Evolutionary conservation across 2,797 vertebrate species (phyloP).

Genomic region (Australoheros facetus): DNA sequence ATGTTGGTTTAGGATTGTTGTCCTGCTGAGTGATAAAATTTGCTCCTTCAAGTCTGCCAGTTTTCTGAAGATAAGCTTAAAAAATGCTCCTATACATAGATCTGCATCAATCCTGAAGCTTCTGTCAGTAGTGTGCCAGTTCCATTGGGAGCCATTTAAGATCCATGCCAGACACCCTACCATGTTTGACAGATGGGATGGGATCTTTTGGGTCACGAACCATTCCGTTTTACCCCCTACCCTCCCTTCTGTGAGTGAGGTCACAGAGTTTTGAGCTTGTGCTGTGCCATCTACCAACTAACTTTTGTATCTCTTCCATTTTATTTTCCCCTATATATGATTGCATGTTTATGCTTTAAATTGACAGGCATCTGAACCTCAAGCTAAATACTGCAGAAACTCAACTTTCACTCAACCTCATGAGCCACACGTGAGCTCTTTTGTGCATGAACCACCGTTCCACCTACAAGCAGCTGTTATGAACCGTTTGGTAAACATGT

Average conservation of each 20-base stretch:
- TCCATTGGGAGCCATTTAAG: not conserved
- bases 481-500: not conserved
- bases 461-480: not conserved
- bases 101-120: not conserved
- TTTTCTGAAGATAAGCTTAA: constrained; percentile 5
- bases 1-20: constrained; percentile 1
- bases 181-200: not conserved
- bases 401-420: not conserved
- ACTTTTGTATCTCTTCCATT: not conserved
- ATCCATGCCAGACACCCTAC: not conserved
- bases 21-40: not conserved
- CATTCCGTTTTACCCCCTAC: not conserved
- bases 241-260: not conserved
- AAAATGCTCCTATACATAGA: not conserved
- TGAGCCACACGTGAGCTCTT: too few relatives aligned
- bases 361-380: not conserved
- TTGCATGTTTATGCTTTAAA: not conserved
- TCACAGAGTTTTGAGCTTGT: not conserved
- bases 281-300: not conserved
- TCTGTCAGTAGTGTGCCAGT: not conserved
- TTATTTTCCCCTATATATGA: not conserved
- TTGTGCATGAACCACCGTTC: not conserved
- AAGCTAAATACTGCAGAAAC: not conserved
- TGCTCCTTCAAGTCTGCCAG: not conserved
- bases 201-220: not conserved